Conservation (phyloP, 2,888 invertebrate species). For the Acronicta aceris region DNA sequence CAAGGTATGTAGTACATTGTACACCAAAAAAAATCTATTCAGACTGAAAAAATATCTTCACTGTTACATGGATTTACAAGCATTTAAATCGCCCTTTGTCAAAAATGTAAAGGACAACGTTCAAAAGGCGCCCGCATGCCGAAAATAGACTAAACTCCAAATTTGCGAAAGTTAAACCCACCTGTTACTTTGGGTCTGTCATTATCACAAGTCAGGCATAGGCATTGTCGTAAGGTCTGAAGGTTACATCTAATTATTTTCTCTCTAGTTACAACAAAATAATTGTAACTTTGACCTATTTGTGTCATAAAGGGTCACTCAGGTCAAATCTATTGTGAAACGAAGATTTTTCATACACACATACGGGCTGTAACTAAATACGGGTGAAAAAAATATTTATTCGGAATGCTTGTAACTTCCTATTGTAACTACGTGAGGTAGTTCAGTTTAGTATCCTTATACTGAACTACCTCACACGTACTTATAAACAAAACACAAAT, state of each 20-base stretch:
- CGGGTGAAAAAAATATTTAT: too few relatives aligned
- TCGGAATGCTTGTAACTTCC: too few relatives aligned
- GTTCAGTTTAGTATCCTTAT: too few relatives aligned
- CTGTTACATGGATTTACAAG: too few relatives aligned
- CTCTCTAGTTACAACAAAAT: conserved; percentile 10
- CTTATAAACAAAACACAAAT: too few relatives aligned
- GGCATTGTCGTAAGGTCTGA: conserved; percentile 41
- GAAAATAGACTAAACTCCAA: conserved; percentile 49
- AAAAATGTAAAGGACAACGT: conserved; percentile 13
- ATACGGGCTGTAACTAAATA: too few relatives aligned
- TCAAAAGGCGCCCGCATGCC: conserved; percentile 26
- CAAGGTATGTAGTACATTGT: too few relatives aligned
- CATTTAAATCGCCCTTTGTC: too few relatives aligned
- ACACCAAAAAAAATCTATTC: too few relatives aligned
- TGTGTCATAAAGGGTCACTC: background rate
- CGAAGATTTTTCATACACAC: background rate
- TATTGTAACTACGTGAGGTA: too few relatives aligned
- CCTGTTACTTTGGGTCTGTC: conserved; percentile 49
- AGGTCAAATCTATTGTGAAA: background rate
- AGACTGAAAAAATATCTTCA: too few relatives aligned
- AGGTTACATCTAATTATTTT: conserved; percentile 34
- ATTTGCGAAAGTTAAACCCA: conserved; percentile 48
- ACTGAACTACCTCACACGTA: too few relatives aligned
- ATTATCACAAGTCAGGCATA: conserved; percentile 29
- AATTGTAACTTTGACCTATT: conserved; percentile 21